Conservation (phyloP, 2,113 vertebrate genomes). For the Gymnocephalus cernua region DNA sequence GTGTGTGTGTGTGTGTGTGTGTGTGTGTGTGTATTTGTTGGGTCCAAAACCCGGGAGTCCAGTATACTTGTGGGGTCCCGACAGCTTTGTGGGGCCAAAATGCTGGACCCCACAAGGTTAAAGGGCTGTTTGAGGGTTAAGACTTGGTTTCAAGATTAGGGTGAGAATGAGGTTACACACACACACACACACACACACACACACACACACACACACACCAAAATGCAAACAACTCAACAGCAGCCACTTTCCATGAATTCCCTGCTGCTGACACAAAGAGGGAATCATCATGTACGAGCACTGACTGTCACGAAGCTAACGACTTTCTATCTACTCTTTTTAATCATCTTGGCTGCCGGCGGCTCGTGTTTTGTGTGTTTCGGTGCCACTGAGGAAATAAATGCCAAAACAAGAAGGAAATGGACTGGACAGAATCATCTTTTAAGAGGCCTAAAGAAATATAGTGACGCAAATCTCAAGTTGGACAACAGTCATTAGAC, state of each 20-base stretch:
- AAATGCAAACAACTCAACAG: not conserved
- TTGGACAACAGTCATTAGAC: not conserved
- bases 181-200: not conserved
- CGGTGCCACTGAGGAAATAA: not conserved
- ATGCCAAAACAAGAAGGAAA: not conserved
- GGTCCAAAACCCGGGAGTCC: no score
- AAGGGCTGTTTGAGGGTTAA: no score
- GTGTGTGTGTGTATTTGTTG: no score
- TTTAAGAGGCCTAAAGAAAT: not conserved
- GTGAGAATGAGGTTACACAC: no score
- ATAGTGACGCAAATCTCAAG: not conserved
- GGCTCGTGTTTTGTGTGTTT: not conserved
- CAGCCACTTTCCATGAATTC: not conserved
- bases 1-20: conserved; percentile 22
- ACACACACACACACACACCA: not conserved
- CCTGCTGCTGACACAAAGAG: conserved; percentile 1
- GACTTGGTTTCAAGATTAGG: no score
- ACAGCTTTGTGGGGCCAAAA: no score
- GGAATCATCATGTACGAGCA: not conserved
- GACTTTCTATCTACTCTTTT: not conserved
- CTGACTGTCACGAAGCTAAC: not conserved
- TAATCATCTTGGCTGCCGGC: not conserved
- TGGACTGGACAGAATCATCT: not conserved
- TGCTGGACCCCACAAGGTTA: no score
- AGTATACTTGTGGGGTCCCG: no score